These are phyloP conservation scores for Uria lomvia DNA, from an alignment of 2,113 vertebrate species.

Conservation along the genomic window DNA sequence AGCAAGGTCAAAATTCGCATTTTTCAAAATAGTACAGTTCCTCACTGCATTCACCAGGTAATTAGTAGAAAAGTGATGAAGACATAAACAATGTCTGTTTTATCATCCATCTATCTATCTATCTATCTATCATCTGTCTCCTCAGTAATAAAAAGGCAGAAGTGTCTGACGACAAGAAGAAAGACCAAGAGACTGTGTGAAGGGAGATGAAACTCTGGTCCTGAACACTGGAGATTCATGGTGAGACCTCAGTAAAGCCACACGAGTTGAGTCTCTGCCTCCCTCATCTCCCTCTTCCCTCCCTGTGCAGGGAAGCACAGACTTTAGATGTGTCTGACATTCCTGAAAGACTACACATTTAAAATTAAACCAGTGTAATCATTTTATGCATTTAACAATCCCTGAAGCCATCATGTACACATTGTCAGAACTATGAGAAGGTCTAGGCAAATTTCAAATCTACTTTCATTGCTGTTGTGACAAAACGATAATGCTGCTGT, in stretches of 20 bases:
- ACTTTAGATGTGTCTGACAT: neutral
- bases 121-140: neutral
- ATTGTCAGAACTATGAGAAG: neutral
- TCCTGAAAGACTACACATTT: neutral
- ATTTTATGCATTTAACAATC: neutral
- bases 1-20: neutral
- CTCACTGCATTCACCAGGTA: neutral
- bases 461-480: neutral
- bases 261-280: neutral
- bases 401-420: neutral
- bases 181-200: neutral
- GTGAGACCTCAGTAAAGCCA: neutral
- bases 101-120: neutral
- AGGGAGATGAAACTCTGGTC: neutral
- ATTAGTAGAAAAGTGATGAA: neutral
- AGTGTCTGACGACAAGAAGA: neutral
- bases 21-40: neutral
- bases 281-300: neutral
- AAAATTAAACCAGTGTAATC: neutral
- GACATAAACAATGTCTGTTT: neutral
- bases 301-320: neutral
- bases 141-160: neutral
- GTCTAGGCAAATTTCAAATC: neutral
- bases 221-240: accelerated
- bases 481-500: neutral